Evolutionary conservation across 2,888 invertebrate species (phyloP).

Genomic region (Epinotia ramella): DNA sequence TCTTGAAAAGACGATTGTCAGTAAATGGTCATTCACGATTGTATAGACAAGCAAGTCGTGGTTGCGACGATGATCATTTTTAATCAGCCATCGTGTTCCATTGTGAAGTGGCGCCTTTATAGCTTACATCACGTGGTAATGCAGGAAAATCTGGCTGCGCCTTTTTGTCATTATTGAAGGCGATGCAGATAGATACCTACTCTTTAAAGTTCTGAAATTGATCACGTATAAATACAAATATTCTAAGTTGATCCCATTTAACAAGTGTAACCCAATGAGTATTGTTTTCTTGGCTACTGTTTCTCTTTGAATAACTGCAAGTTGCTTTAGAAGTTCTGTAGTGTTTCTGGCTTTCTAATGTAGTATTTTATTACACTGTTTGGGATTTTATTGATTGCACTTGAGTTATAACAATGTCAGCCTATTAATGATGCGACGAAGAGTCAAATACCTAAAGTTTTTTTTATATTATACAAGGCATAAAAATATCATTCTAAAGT

Average conservation of each 20-base stretch:
- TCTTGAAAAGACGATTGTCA: too few relatives aligned
- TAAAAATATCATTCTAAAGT: background rate
- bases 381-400: slow-evolving; percentile 3
- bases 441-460: background rate
- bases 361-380: background rate
- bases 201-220: too few relatives aligned
- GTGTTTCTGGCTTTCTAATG: background rate
- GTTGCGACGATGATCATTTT: too few relatives aligned
- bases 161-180: too few relatives aligned
- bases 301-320: background rate
- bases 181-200: too few relatives aligned
- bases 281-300: slow-evolving; percentile 9
- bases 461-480: background rate
- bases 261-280: slow-evolving; percentile 14
- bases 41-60: too few relatives aligned
- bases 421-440: slow-evolving; percentile 19
- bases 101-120: too few relatives aligned
- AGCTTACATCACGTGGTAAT: too few relatives aligned
- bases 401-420: slow-evolving; percentile 1
- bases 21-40: too few relatives aligned
- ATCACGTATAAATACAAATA: too few relatives aligned
- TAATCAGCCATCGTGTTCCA: too few relatives aligned
- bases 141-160: too few relatives aligned
- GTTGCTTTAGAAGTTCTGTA: background rate
- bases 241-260: background rate